phyloP scores from a whole-genome alignment of 35 echinoderm and acorn worm genomes.

The Amphiura filiformis region DNA sequence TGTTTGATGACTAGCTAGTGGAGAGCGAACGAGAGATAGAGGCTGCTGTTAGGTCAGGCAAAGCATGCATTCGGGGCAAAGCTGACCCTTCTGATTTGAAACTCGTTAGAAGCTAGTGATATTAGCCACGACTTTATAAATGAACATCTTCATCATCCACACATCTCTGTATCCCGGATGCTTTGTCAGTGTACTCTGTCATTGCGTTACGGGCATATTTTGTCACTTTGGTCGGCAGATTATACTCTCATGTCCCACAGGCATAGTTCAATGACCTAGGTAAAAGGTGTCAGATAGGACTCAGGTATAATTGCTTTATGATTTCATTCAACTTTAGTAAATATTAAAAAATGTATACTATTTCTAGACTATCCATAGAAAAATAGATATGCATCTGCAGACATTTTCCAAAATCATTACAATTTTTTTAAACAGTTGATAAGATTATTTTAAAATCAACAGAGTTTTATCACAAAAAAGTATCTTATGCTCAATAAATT shows the following conservation, averaged over 20 bases:
- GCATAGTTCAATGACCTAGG: background rate
- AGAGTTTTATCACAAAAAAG: no score
- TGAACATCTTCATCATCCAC: background rate
- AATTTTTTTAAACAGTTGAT: no score
- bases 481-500: no score
- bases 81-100: background rate
- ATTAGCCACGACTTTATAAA: background rate
- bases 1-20: no score
- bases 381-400: no score
- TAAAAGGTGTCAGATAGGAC: background rate
- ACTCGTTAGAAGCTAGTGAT: background rate
- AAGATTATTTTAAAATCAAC: no score
- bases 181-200: background rate
- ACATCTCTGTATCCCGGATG: background rate
- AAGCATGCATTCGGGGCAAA: constrained; percentile 1
- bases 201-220: background rate
- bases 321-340: background rate
- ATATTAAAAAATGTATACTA: no score
- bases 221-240: background rate
- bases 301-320: background rate
- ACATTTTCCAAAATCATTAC: no score
- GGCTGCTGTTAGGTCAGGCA: no score
- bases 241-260: background rate
- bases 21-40: no score
- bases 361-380: no score